Conservation (phyloP, 2,113 vertebrate genomes). For the Lepus timidus region DNA sequence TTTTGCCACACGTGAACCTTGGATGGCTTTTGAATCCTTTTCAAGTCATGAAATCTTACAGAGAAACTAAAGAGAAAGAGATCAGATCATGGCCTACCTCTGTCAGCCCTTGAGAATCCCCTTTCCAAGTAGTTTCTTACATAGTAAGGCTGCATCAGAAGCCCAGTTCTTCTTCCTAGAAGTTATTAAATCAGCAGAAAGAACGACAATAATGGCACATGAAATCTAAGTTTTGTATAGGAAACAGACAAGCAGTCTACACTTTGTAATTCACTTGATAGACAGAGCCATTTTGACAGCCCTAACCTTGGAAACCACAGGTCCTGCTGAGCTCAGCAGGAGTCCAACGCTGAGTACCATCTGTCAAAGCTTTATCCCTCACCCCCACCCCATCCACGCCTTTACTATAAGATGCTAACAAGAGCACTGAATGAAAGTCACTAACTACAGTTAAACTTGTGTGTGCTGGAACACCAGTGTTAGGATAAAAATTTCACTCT, state of each 20-base stretch:
- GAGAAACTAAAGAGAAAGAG: conserved; percentile 70
- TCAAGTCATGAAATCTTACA: conserved; percentile 60
- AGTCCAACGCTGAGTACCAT: conserved; percentile 96
- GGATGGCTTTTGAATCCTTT: conserved; percentile 71
- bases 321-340: conserved; percentile 98
- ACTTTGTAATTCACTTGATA: conserved; percentile 97
- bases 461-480: conserved; percentile 75
- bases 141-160: conserved; percentile 65
- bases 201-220: conserved; percentile 85
- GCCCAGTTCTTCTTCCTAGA: conserved; percentile 72
- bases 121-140: conserved; percentile 78
- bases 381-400: conserved; percentile 73
- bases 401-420: conserved; percentile 86
- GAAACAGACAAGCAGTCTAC: conserved; percentile 93
- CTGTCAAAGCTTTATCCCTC: conserved; percentile 95
- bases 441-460: conserved; percentile 73
- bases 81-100: conserved; percentile 77
- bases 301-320: conserved; percentile 97
- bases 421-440: conserved; percentile 77
- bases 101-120: conserved; percentile 78
- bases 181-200: conserved; percentile 83
- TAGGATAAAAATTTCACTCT: conserved; percentile 78
- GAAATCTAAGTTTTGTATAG: conserved; percentile 93
- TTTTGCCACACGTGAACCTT: conserved; percentile 61
- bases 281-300: conserved; percentile 99